Conservation (phyloP, 2,113 vertebrate genomes). For the Pachypanchax playfairii region DNA sequence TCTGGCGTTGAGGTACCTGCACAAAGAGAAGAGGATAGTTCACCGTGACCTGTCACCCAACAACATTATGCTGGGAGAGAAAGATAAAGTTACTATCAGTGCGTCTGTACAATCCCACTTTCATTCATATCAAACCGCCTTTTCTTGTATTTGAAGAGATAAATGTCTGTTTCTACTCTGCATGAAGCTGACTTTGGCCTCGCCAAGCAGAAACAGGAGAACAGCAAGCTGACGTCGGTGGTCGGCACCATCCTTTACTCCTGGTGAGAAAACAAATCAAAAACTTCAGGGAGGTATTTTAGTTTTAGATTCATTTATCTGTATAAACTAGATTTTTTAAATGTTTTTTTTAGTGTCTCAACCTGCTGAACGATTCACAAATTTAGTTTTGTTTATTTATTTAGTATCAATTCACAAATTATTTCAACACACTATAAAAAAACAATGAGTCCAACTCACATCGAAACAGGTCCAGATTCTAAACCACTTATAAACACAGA, state of each 20-base stretch:
- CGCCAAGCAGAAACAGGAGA: slow-evolving; percentile 92
- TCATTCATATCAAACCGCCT: not conserved
- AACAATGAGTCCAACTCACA: no score
- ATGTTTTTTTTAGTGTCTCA: no score
- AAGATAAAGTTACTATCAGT: slow-evolving; percentile 90
- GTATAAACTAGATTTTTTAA: no score
- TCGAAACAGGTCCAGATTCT: no score
- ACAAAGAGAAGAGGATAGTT: slow-evolving; percentile 91
- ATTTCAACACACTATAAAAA: no score
- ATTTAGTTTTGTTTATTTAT: no score
- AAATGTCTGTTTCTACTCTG: slow-evolving; percentile 20
- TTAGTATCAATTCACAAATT: no score
- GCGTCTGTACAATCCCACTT: slow-evolving; percentile 57
- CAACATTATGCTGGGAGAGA: slow-evolving; percentile 89
- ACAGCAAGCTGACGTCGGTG: slow-evolving; percentile 86
- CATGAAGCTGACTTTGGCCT: slow-evolving; percentile 89
- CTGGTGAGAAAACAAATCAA: slow-evolving; percentile 80
- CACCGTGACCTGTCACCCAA: slow-evolving; percentile 88
- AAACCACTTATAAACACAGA: no score
- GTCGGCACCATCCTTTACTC: slow-evolving; percentile 92
- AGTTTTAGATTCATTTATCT: no score
- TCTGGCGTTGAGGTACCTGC: slow-evolving; percentile 87
- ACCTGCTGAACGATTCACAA: no score
- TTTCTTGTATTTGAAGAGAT: not conserved
- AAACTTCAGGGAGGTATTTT: no score